Percentiles rank a stretch among this genome's conserved stretches.
Conservation (phyloP, 2,113 vertebrate species). For the Antigone vipio region DNA sequence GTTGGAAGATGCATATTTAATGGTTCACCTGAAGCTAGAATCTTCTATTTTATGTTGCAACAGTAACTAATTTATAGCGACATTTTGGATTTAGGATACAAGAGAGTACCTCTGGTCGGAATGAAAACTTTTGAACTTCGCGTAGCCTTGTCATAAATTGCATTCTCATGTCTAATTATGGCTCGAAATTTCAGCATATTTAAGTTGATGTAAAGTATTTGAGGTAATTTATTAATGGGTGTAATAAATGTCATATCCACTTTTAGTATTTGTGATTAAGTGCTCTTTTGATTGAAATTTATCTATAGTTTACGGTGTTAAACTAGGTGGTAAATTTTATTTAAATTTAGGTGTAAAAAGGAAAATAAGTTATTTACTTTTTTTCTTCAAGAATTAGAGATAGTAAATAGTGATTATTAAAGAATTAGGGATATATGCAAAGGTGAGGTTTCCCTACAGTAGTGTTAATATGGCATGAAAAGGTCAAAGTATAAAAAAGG, state of each 20-base stretch:
- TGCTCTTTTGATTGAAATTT: background rate
- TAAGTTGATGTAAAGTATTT: background rate
- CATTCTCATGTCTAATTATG: background rate
- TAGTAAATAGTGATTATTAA: background rate
- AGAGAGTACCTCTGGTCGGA: background rate
- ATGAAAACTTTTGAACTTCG: background rate
- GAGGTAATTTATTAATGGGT: background rate
- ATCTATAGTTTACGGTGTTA: background rate
- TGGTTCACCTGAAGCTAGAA: slow-evolving; percentile 26
- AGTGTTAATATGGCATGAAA: background rate
- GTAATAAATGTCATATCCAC: background rate
- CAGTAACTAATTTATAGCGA: slow-evolving; percentile 41
- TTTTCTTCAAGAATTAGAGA: background rate
- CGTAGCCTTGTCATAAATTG: background rate
- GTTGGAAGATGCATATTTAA: slow-evolving; percentile 53
- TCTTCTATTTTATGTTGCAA: slow-evolving; percentile 29
- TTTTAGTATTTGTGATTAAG: background rate
- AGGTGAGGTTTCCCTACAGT: background rate
- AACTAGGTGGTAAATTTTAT: background rate
- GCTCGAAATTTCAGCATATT: background rate
- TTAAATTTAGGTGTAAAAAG: background rate
- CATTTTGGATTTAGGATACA: slow-evolving; percentile 17
- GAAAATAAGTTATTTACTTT: background rate
- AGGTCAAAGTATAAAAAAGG: background rate
- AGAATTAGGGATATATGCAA: background rate